Percentiles rank a stretch among this genome's conserved stretches.
Evolutionary conservation across 2,113 vertebrate genomes (phyloP).

Genomic region (Toxotes chatareus): DNA sequence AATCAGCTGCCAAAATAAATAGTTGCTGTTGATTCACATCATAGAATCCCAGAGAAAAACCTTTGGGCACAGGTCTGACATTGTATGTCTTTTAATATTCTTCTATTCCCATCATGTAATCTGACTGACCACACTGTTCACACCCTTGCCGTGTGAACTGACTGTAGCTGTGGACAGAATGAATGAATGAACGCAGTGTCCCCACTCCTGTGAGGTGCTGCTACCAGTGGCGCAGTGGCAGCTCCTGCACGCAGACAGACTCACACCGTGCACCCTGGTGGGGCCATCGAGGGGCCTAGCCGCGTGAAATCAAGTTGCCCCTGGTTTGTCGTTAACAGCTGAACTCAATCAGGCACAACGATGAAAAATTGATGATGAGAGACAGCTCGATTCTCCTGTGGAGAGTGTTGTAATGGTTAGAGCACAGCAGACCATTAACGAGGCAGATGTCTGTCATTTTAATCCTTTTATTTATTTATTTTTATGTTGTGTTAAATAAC

Average conservation of each 20-base stretch:
- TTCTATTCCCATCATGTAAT: neutral
- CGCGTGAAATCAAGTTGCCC: slow-evolving; percentile 19
- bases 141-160: neutral
- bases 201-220: neutral
- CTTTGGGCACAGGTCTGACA: too few relatives aligned
- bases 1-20: slow-evolving; percentile 7
- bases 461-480: neutral
- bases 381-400: neutral
- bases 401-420: neutral
- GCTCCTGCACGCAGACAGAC: slow-evolving; percentile 6
- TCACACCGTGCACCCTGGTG: neutral
- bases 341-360: neutral
- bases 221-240: neutral
- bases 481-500: neutral
- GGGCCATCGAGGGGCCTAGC: neutral
- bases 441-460: slow-evolving; percentile 1
- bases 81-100: neutral
- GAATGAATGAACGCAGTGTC: neutral
- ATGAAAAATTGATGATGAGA: neutral
- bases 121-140: too few relatives aligned
- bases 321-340: neutral
- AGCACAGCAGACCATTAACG: neutral
- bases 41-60: neutral
- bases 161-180: neutral
- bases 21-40: neutral